phyloP scores from a whole-genome alignment of 2,113 vertebrate genomes.

The Nipponia nippon region DNA sequence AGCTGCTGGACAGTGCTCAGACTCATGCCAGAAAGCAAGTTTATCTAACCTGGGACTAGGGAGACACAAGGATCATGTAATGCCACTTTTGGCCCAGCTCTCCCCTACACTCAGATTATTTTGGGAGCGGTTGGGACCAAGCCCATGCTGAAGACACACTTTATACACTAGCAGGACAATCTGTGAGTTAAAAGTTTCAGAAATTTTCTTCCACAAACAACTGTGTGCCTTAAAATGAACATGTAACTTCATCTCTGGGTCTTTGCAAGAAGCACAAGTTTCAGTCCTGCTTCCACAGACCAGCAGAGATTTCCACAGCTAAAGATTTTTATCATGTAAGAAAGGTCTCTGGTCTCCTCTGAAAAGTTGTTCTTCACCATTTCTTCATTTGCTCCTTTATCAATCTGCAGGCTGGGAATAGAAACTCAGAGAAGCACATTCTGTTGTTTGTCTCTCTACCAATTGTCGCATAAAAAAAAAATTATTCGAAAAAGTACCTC shows the following conservation, averaged over 20 bases:
- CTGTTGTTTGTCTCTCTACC: neutral
- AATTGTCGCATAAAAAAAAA: neutral
- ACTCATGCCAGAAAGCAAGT: neutral
- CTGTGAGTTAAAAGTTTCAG: neutral
- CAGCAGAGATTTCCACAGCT: neutral
- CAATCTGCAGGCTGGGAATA: neutral
- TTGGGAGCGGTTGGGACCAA: neutral
- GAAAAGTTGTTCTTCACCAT: neutral
- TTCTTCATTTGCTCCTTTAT: neutral
- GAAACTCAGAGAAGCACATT: neutral
- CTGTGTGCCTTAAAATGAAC: neutral
- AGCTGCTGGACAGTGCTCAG: neutral
- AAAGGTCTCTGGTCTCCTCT: neutral
- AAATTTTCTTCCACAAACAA: neutral
- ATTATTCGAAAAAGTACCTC: neutral
- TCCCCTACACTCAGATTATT: neutral
- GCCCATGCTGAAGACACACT: neutral
- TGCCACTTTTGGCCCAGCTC: neutral
- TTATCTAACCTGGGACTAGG: neutral
- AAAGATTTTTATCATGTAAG: neutral
- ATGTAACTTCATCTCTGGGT: neutral
- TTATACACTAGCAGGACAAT: neutral
- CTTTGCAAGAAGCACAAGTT: neutral
- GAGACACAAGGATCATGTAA: neutral
- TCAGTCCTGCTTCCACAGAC: neutral